Conservation (phyloP, 2,888 invertebrate genomes). For the Drosophila lutescens region DNA sequence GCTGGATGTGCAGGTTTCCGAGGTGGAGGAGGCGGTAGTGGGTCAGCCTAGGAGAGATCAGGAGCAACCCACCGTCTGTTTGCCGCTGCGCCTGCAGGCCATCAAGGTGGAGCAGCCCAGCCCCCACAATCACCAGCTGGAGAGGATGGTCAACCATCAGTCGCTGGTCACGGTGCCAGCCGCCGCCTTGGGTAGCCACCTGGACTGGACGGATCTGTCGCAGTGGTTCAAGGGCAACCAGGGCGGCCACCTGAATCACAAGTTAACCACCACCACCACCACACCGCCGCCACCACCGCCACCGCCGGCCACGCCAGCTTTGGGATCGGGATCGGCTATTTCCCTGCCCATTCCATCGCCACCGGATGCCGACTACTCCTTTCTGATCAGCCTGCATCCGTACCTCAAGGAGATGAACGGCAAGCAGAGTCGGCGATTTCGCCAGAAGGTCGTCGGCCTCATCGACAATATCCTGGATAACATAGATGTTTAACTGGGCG, state of each 20-base stretch:
- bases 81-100: constrained; percentile 60
- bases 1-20: constrained; percentile 69
- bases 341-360: constrained; percentile 45
- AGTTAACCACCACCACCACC: constrained; percentile 15
- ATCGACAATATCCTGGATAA: constrained; percentile 81
- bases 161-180: constrained; percentile 58
- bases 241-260: constrained; percentile 9
- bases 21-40: constrained; percentile 45
- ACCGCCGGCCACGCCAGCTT: constrained; percentile 13
- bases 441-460: constrained; percentile 80
- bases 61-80: constrained; percentile 23
- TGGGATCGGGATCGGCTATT: constrained; percentile 5
- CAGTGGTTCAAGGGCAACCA: constrained; percentile 76
- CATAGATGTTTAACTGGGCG: constrained; percentile 50
- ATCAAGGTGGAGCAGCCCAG: constrained; percentile 64
- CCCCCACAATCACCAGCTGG: constrained; percentile 22
- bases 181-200: constrained; percentile 56
- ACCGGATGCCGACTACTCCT: constrained; percentile 81
- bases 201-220: constrained; percentile 77
- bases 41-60: background rate
- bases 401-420: constrained; percentile 81
- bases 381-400: constrained; percentile 81
- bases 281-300: constrained; percentile 35
- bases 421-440: constrained; percentile 81
- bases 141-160: constrained; percentile 51